These are phyloP conservation scores for Drosophila nr. medialis DNA, from an alignment of 2,888 invertebrate genomes.

Conservation along the genomic window DNA sequence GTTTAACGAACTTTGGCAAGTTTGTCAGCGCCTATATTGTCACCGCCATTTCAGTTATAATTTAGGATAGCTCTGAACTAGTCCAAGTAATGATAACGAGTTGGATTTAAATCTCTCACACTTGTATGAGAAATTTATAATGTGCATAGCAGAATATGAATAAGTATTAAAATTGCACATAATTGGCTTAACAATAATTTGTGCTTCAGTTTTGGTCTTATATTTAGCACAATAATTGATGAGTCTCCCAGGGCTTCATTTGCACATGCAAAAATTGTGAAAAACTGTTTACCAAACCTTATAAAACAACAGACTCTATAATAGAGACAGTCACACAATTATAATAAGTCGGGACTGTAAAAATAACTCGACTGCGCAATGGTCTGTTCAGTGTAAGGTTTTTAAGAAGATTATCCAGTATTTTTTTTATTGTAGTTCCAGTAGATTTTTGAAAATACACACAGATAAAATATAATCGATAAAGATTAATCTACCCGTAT, in stretches of 20 bases:
- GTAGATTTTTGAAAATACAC: neutral
- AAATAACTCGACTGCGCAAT: neutral
- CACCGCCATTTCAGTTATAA: constrained; percentile 1
- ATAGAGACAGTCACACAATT: neutral
- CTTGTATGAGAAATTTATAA: neutral
- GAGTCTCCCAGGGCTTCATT: neutral
- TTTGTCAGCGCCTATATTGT: constrained; percentile 14
- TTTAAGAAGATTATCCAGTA: neutral
- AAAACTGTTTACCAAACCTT: neutral
- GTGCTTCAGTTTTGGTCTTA: neutral
- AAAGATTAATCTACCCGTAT: neutral
- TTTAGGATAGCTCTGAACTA: neutral
- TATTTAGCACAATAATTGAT: neutral
- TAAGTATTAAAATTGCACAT: neutral
- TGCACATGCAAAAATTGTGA: neutral
- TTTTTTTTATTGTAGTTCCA: neutral
- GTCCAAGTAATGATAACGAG: neutral
- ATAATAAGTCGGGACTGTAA: neutral
- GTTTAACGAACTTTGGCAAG: constrained; percentile 9
- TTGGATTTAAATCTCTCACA: neutral
- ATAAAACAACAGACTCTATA: neutral
- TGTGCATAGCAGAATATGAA: neutral
- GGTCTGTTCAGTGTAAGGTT: neutral
- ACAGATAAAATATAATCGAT: neutral
- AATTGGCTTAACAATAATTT: neutral